phyloP scores from a whole-genome alignment of 2,113 vertebrate genomes.

The Carassius auratus region DNA sequence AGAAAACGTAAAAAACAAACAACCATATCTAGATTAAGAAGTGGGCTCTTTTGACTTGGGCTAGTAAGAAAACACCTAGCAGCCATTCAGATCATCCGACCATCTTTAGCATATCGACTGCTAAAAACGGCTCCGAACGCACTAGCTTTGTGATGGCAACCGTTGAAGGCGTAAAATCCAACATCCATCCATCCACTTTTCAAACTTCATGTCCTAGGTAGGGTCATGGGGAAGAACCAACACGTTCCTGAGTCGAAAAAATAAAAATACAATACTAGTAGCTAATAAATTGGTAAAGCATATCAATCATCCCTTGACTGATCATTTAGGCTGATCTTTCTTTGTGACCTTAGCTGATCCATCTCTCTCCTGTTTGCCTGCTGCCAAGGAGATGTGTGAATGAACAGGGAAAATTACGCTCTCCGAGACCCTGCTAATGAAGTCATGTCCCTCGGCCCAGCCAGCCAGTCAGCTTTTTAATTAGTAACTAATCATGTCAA shows the following conservation, averaged over 20 bases:
- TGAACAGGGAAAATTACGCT: slow-evolving; percentile 86
- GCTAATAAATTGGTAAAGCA: not conserved
- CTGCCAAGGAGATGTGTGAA: slow-evolving; percentile 80
- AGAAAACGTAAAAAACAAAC: no score
- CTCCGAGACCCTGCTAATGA: slow-evolving; percentile 87
- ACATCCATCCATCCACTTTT: no score
- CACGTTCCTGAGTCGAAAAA: not conserved
- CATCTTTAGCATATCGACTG: no score
- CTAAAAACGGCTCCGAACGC: no score
- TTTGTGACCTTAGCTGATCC: slow-evolving; percentile 41
- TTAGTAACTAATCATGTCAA: slow-evolving; percentile 97
- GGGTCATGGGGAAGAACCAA: not conserved
- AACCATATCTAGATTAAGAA: no score
- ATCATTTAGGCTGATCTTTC: slow-evolving; percentile 21
- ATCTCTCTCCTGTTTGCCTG: slow-evolving; percentile 66
- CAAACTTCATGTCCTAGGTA: no score
- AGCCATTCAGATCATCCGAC: not conserved
- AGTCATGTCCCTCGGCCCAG: slow-evolving; percentile 79
- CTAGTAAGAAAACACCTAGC: not conserved
- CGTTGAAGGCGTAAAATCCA: not conserved
- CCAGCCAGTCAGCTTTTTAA: slow-evolving; percentile 86
- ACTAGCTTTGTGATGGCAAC: not conserved
- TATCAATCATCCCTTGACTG: slow-evolving; percentile 3
- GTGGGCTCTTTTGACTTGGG: not conserved
- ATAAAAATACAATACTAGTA: not conserved